A percentile compares a stretch with the other conserved stretches of the same genome.
Conservation (phyloP, 2,797 vertebrate genomes). For the Danio tinwini region DNA sequence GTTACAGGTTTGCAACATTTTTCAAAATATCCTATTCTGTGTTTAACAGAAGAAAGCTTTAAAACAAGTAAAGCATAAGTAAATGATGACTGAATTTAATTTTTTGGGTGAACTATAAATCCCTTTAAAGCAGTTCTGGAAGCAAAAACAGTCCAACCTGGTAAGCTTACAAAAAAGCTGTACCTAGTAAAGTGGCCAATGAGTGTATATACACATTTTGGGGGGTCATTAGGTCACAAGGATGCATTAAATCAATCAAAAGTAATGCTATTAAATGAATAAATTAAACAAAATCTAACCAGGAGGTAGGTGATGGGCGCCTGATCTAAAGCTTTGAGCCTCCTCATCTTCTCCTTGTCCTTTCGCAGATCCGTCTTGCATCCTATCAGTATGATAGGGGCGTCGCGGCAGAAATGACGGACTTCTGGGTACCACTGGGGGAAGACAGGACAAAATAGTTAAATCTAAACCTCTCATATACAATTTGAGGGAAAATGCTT, state of each 20-base stretch:
- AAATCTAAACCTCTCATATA: not conserved
- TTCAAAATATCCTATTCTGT: too few species aligned
- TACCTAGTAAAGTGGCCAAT: too few species aligned
- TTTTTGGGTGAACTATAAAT: too few species aligned
- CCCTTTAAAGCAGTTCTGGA: too few species aligned
- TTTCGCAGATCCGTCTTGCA: conserved; percentile 97
- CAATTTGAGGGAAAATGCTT: too few species aligned
- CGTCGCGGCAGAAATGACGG: conserved; percentile 89
- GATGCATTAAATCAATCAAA: not conserved
- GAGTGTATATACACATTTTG: too few species aligned
- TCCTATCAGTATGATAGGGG: conserved; percentile 89
- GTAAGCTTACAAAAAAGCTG: too few species aligned
- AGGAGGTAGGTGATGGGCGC: conserved; percentile 90
- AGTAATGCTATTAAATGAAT: not conserved
- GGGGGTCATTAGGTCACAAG: not conserved
- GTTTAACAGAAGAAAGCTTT: too few species aligned
- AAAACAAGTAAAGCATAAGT: too few species aligned
- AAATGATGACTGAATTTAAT: too few species aligned
- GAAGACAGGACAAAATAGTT: not conserved
- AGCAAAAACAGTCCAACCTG: too few species aligned
- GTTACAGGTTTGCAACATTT: too few species aligned
- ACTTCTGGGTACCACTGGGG: conserved; percentile 94
- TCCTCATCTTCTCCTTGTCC: conserved; percentile 90
- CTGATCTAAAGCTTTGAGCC: conserved; percentile 82
- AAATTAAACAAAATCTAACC: conserved; percentile 70